phyloP scores from a whole-genome alignment of 2,888 invertebrate species.

The Pasiphila rectangulata region DNA sequence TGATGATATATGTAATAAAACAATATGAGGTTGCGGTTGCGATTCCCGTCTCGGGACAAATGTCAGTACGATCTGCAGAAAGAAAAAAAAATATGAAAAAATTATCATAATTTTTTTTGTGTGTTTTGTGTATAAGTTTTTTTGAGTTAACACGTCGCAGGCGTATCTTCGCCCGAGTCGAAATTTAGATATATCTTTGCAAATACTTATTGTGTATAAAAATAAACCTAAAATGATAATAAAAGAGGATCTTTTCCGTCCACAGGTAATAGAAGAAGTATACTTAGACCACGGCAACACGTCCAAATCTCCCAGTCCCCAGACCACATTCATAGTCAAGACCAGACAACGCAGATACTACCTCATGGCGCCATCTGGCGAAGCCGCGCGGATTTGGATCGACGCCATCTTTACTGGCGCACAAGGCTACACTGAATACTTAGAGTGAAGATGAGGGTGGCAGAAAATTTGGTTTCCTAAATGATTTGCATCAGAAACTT shows the following conservation, averaged over 20 bases:
- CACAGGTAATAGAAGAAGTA: slow-evolving; percentile 96
- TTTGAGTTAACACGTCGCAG: too few species aligned
- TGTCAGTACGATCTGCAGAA: too few species aligned
- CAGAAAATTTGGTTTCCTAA: not conserved
- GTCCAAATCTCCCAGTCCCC: slow-evolving; percentile 94
- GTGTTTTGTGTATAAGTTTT: too few species aligned
- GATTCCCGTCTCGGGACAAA: too few species aligned
- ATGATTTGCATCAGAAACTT: not conserved
- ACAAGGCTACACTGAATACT: slow-evolving; percentile 87
- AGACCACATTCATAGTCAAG: slow-evolving; percentile 96
- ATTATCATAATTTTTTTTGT: not conserved
- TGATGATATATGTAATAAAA: too few species aligned
- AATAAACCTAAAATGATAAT: too few species aligned
- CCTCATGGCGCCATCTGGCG: slow-evolving; percentile 95
- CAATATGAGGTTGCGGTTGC: too few species aligned
- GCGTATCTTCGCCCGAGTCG: too few species aligned
- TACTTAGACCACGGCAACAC: slow-evolving; percentile 97
- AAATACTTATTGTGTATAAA: not conserved
- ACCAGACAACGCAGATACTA: slow-evolving; percentile 94
- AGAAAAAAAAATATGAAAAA: not conserved
- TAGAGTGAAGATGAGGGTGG: slow-evolving; percentile 43
- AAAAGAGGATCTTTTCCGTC: too few species aligned
- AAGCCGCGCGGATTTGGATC: slow-evolving; percentile 97
- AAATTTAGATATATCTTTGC: too few species aligned
- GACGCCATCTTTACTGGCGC: slow-evolving; percentile 97